Evolutionary conservation across 2,888 invertebrate genomes (phyloP).

Genomic region (Steinernema hermaphroditum): DNA sequence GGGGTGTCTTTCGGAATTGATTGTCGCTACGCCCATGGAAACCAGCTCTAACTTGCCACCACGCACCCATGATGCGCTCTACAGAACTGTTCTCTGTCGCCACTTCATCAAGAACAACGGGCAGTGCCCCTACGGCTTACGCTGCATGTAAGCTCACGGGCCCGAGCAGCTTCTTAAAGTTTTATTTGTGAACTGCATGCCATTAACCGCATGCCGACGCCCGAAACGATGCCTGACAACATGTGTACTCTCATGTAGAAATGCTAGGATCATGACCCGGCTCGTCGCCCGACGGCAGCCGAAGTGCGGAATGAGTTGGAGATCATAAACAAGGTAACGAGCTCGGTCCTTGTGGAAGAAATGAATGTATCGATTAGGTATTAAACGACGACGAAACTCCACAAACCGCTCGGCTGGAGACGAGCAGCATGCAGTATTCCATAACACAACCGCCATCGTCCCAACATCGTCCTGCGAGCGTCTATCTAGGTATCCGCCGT

Average conservation of each 20-base stretch:
- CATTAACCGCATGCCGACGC: conserved; percentile 53
- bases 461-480: neutral
- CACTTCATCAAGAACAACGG: too few relatives aligned
- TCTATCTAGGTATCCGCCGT: neutral
- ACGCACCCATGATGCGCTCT: too few relatives aligned
- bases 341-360: neutral
- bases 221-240: conserved; percentile 48
- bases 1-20: too few relatives aligned
- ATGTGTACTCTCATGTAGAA: conserved; percentile 45
- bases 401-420: neutral
- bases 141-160: too few relatives aligned
- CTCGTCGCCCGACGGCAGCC: conserved; percentile 47
- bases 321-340: conserved; percentile 42
- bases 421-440: too few relatives aligned
- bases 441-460: neutral
- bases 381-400: conserved; percentile 15
- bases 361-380: neutral
- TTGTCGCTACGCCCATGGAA: too few relatives aligned
- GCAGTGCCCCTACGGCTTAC: too few relatives aligned
- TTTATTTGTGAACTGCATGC: too few relatives aligned
- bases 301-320: conserved; percentile 48
- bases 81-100: too few relatives aligned
- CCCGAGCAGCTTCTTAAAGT: too few relatives aligned
- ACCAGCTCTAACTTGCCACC: too few relatives aligned
- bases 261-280: conserved; percentile 52